Evolutionary conservation across 2,797 vertebrate species (phyloP), one percentile per base, ranked within the genome.

Genomic region (Enteromius argenteus): DNA sequence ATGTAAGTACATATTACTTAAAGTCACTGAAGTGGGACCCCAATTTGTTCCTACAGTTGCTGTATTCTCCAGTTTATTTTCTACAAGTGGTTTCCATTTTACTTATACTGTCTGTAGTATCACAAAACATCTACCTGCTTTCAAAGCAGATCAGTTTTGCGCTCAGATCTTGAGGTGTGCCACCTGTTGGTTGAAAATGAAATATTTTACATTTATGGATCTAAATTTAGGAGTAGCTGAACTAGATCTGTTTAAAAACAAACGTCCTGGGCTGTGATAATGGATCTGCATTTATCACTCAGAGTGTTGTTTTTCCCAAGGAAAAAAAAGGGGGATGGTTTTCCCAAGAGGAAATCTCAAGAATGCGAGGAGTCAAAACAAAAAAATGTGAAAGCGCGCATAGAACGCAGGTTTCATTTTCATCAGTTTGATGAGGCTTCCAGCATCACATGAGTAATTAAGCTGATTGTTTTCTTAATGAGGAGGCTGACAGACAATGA

Each of bases 131-230:
- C 60, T 53, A 67, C 32, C 44, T 53, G 60, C 9, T 19, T 75
- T 64, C 42, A 53, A 8, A 82, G 30, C 37, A 32, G n/a, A 64
- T 44, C 37, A 11, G 5, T 62, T 27, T 30, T 11, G 19, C 19
- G 88, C 90, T 90, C 91, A 89, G 89, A 88, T 13, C 89, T 85
- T 89, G 84, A 90, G 93, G 89, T 91, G 88, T 92, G 94, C 94
- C 94, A 90, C 92, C 94, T 95, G 88, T 94, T 92, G 94, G 93
- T 75, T 73, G 88, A 37, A 83, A 73, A 73, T 37, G 19, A 79
- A 87, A 85, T 32, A 46, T 75, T 67, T 42, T 5, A 11, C 23
- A 64, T 68, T 46, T 68, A 72, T 44, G 14, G 3, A 32, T 51
- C 35, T 72, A 73, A 86, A 68, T 60, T 85, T 42, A 30, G 72